Percentiles rank a stretch among this genome's conserved stretches.
phyloP scores from a whole-genome alignment of 2,797 vertebrate species.

The Stomatorhinus walkeri region DNA sequence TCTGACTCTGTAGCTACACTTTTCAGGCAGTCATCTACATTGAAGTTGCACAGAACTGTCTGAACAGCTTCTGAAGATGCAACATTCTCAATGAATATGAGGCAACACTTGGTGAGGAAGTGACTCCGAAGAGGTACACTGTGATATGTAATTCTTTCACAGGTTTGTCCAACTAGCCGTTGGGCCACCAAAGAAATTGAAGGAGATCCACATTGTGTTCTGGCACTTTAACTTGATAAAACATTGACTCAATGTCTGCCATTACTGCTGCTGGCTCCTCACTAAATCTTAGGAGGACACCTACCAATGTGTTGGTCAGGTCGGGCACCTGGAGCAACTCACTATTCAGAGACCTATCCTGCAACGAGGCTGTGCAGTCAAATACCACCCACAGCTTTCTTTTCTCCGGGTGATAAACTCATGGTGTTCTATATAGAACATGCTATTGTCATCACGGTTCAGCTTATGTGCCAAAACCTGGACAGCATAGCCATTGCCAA shows the following conservation, averaged over 20 bases:
- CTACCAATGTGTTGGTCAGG: not conserved
- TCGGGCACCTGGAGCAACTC: not conserved
- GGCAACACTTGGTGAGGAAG: slow-evolving; percentile 21
- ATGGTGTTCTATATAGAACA: not conserved
- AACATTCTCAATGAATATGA: slow-evolving; percentile 4
- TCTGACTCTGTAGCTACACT: not conserved
- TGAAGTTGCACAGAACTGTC: slow-evolving; percentile 22
- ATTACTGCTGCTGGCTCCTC: not conserved
- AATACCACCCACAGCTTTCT: not conserved
- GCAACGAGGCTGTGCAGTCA: not conserved
- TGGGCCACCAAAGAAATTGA: not conserved
- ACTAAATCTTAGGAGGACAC: not conserved
- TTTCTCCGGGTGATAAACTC: not conserved
- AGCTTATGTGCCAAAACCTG: not conserved
- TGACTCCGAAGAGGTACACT: slow-evolving; percentile 20
- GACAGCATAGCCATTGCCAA: not conserved
- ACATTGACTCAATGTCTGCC: not conserved
- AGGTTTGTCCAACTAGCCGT: not conserved
- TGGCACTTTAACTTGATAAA: not conserved
- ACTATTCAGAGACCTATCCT: not conserved
- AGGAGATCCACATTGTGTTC: not conserved
- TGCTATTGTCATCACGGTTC: not conserved
- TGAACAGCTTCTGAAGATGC: slow-evolving; percentile 18
- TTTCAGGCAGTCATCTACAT: slow-evolving; percentile 25
- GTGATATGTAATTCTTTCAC: slow-evolving; percentile 19